A percentile compares a stretch with the other conserved stretches of the same genome.
Evolutionary conservation across 2,888 invertebrate genomes (phyloP).

Genomic region (Nomada lathburiana): DNA sequence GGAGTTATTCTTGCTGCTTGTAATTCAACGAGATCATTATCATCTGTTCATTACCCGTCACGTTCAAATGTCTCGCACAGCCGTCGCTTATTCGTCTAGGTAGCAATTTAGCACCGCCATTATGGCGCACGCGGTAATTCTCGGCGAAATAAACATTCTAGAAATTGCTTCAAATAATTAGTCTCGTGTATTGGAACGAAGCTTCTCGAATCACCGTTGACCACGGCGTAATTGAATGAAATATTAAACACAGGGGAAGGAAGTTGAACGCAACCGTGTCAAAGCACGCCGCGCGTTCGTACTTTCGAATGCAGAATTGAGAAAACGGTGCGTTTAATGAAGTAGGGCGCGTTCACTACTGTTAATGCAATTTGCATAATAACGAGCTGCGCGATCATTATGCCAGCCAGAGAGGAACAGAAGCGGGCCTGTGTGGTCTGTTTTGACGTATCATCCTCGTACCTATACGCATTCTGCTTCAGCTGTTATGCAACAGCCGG

Average conservation of each 20-base stretch:
- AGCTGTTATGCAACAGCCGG: slow-evolving; percentile 79
- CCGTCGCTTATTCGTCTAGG: slow-evolving; percentile 20
- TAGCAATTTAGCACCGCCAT: not conserved
- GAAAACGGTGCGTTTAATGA: slow-evolving; percentile 44
- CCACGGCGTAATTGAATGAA: not conserved
- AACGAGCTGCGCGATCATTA: slow-evolving; percentile 71
- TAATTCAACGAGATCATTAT: slow-evolving; percentile 53
- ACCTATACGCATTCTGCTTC: slow-evolving; percentile 63
- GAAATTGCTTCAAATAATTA: not conserved
- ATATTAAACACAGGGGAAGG: no score
- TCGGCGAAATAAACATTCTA: not conserved
- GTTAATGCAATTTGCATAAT: slow-evolving; percentile 76
- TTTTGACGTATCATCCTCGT: slow-evolving; percentile 65
- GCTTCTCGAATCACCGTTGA: not conserved
- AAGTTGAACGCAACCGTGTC: not conserved
- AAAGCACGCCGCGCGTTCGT: not conserved
- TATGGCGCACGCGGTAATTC: not conserved
- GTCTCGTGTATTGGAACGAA: not conserved
- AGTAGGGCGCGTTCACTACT: slow-evolving; percentile 71
- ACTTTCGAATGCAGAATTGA: slow-evolving; percentile 17
- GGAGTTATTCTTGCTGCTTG: slow-evolving; percentile 26
- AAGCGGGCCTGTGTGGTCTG: slow-evolving; percentile 48
- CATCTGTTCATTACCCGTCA: slow-evolving; percentile 37
- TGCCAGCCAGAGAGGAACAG: slow-evolving; percentile 47
- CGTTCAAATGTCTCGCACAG: slow-evolving; percentile 11